A percentile compares a stretch with the other conserved stretches of the same genome.
These are phyloP conservation scores for Monodelphis domestica DNA, from an alignment of 2,797 vertebrate genomes.

Conservation along the genomic window DNA sequence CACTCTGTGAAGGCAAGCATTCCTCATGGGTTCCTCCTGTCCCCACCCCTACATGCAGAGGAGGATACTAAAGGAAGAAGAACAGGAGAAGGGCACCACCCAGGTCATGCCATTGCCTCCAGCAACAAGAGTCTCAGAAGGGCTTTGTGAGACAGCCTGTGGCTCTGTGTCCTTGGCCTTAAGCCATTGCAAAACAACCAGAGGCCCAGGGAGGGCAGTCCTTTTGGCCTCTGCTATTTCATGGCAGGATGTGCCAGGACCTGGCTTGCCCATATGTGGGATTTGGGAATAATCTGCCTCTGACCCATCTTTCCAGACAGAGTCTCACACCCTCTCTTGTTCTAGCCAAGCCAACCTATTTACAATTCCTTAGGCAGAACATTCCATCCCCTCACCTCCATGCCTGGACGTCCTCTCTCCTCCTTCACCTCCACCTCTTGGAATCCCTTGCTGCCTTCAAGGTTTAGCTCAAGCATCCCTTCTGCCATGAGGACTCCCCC, in stretches of 20 bases:
- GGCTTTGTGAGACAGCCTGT: not conserved
- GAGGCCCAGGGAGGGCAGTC: not conserved
- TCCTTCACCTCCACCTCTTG: not conserved
- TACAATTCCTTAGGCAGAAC: not conserved
- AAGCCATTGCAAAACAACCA: not conserved
- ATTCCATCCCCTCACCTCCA: not conserved
- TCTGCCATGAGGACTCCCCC: not conserved
- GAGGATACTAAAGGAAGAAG: not conserved
- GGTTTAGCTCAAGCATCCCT: not conserved
- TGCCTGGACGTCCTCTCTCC: not conserved
- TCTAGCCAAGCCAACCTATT: not conserved
- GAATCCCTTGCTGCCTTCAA: not conserved
- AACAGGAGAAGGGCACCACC: not conserved
- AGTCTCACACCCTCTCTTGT: not conserved
- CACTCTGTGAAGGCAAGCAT: not conserved
- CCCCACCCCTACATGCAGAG: not conserved
- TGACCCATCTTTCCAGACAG: not conserved
- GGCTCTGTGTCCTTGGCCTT: not conserved
- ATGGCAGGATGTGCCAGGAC: not conserved
- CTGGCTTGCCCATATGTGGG: not conserved
- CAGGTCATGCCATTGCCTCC: not conserved
- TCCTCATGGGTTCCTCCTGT: not conserved
- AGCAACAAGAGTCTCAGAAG: not conserved
- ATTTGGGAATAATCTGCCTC: not conserved
- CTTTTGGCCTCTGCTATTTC: not conserved